phyloP scores from a whole-genome alignment of 37 sponge, comb jelly and placozoan genomes.

The Aplysina aerophoba region DNA sequence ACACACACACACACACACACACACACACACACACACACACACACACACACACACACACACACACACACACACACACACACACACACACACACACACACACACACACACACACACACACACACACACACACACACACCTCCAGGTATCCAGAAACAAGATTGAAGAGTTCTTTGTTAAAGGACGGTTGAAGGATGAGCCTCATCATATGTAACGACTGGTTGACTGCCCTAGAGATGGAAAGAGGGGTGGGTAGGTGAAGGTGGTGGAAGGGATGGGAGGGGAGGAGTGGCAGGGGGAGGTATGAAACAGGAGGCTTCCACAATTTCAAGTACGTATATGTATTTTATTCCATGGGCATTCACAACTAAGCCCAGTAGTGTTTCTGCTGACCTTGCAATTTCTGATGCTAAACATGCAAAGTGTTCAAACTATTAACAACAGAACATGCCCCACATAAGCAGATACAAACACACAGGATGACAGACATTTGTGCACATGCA shows the following conservation, averaged over 20 bases:
- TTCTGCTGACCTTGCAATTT: no score
- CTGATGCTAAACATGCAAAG: no score
- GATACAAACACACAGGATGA: no score
- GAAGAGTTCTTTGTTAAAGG: slow-evolving; percentile 78
- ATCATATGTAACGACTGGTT: slow-evolving; percentile 72
- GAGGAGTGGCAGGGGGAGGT: no score
- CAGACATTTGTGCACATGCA: no score
- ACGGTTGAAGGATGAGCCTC: slow-evolving; percentile 76
- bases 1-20: slow-evolving; percentile 44
- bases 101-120: slow-evolving; percentile 37
- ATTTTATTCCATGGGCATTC: no score
- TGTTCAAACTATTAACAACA: no score
- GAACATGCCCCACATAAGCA: no score
- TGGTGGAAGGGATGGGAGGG: no score
- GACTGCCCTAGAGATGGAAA: not conserved
- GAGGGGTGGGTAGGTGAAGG: not conserved
- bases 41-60: slow-evolving; percentile 45
- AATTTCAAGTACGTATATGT: no score
- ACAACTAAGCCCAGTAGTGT: no score
- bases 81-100: slow-evolving; percentile 31
- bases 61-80: slow-evolving; percentile 36
- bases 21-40: slow-evolving; percentile 45
- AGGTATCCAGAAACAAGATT: slow-evolving; percentile 71
- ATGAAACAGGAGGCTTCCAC: no score
- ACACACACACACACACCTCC: slow-evolving; percentile 46